These are phyloP conservation scores for Bucco capensis DNA, from an alignment of 2,113 vertebrate genomes.

Conservation along the genomic window DNA sequence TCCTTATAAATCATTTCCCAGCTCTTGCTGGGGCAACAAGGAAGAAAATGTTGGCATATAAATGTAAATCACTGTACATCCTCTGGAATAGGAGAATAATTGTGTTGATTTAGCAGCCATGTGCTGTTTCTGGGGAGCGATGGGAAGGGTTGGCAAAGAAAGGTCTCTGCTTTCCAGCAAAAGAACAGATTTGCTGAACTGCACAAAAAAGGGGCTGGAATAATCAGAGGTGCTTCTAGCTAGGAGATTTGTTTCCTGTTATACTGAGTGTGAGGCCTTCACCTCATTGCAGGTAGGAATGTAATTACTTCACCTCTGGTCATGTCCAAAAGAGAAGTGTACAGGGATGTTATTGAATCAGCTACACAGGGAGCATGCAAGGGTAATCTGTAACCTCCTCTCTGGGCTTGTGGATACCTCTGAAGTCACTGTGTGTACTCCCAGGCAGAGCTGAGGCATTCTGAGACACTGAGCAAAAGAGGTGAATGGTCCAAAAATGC, in stretches of 20 bases:
- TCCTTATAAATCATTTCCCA: conserved; percentile 69
- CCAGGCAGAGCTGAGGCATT: neutral
- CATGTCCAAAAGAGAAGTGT: conserved; percentile 4
- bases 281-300: neutral
- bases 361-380: neutral
- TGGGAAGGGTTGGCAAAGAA: neutral
- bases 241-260: neutral
- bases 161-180: neutral
- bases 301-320: conserved; percentile 7
- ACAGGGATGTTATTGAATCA: neutral
- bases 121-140: neutral
- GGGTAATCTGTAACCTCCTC: neutral
- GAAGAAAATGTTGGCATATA: conserved; percentile 62
- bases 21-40: conserved; percentile 67
- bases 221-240: conserved; percentile 15
- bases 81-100: conserved; percentile 72
- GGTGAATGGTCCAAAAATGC: neutral
- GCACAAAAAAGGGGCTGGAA: neutral
- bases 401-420: neutral
- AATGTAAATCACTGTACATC: conserved; percentile 66
- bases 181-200: conserved; percentile 31
- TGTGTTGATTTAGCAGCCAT: conserved; percentile 65
- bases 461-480: neutral
- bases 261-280: neutral
- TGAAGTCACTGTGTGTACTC: neutral